Evolutionary conservation across 2,113 vertebrate species (phyloP).

Genomic region (Tupaia tana): DNA sequence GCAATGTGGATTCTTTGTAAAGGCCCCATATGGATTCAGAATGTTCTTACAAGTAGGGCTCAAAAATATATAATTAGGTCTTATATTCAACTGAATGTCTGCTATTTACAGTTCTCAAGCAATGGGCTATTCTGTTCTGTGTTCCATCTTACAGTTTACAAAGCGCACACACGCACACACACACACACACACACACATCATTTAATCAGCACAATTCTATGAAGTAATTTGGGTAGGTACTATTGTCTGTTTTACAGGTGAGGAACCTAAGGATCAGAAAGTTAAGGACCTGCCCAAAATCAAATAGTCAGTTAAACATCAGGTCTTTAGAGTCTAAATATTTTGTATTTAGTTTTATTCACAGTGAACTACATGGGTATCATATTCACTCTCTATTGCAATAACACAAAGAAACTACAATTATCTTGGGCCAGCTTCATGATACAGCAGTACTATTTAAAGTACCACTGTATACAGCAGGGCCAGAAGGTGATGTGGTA

Average conservation of each 20-base stretch:
- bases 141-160: constrained; percentile 29
- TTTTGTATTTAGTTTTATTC: constrained; percentile 15
- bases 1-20: background rate
- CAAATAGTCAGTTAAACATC: background rate
- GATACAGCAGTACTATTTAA: no score
- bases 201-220: background rate
- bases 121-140: background rate
- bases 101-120: background rate
- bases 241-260: constrained; percentile 15
- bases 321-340: constrained; percentile 29
- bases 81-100: background rate
- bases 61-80: constrained; percentile 46
- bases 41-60: background rate
- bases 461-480: no score
- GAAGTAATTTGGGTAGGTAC: background rate
- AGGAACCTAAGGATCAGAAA: constrained; percentile 43
- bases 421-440: no score
- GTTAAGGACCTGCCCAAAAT: constrained; percentile 15
- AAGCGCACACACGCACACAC: background rate
- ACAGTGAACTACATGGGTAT: constrained; percentile 16
- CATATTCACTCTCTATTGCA: background rate
- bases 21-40: background rate
- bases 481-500: no score
- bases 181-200: background rate
- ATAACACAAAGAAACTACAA: background rate